Conservation (phyloP, 2,797 vertebrate genomes). For the Aulostomus chinensis region DNA sequence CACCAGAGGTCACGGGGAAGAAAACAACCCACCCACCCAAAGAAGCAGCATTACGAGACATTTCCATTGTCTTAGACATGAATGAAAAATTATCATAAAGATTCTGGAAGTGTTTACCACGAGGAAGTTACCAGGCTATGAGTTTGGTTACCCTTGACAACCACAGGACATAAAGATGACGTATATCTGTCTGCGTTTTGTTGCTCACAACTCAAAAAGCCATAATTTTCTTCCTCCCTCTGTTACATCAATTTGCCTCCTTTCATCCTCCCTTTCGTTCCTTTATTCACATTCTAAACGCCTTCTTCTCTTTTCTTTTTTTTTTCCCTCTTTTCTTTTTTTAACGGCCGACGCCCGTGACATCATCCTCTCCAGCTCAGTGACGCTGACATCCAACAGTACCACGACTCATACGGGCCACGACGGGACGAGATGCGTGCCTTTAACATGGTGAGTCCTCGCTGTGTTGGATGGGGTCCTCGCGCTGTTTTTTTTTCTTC, state of each 20-base stretch:
- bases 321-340: too few species aligned
- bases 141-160: background rate
- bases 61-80: too few species aligned
- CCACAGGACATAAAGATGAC: slow-evolving; percentile 3
- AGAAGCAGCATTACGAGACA: too few species aligned
- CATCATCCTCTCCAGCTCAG: slow-evolving; percentile 77
- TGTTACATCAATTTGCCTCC: background rate
- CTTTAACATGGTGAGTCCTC: slow-evolving; percentile 91
- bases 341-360: too few species aligned
- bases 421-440: slow-evolving; percentile 90
- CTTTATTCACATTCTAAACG: background rate
- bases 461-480: too few species aligned
- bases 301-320: background rate
- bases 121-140: too few species aligned
- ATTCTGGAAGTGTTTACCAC: too few species aligned
- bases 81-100: too few species aligned
- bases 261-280: background rate
- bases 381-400: slow-evolving; percentile 85
- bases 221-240: background rate
- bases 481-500: too few species aligned
- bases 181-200: slow-evolving; percentile 2
- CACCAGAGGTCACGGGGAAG: too few species aligned
- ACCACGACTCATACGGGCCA: slow-evolving; percentile 83
- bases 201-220: slow-evolving; percentile 22
- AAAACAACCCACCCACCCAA: too few species aligned